Percentiles rank a stretch among this genome's conserved stretches.
These are phyloP conservation scores for Stenopsyche tienmushanensis DNA, from an alignment of 1,140 invertebrate genomes.

Conservation along the genomic window DNA sequence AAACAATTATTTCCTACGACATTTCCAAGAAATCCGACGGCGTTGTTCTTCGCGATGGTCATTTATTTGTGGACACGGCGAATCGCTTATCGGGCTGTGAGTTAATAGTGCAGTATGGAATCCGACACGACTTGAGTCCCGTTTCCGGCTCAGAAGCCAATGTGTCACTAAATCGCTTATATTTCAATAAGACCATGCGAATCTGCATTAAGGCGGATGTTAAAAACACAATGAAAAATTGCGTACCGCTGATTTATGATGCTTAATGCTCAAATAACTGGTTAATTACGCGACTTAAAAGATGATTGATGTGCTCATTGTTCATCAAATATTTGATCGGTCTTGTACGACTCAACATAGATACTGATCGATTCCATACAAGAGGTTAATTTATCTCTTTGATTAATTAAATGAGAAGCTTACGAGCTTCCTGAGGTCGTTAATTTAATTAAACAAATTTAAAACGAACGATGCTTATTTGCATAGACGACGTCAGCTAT, in stretches of 20 bases:
- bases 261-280: background rate
- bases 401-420: conserved; percentile 3
- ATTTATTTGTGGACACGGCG: conserved; percentile 7
- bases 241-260: conserved; percentile 10
- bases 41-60: conserved; percentile 10
- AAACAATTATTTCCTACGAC: too few species aligned
- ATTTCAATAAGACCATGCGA: background rate
- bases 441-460: background rate
- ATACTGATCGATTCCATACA: background rate
- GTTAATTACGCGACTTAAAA: conserved; percentile 15
- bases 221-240: background rate
- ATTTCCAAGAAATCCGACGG: too few species aligned
- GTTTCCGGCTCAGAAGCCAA: conserved; percentile 11
- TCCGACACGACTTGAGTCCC: conserved; percentile 9
- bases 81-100: conserved; percentile 9
- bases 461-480: too few species aligned
- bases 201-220: background rate
- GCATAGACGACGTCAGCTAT: too few species aligned
- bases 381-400: conserved; percentile 11
- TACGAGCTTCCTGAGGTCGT: background rate
- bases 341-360: background rate
- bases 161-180: conserved; percentile 14
- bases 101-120: conserved; percentile 3
- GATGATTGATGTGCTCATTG: conserved; percentile 26
- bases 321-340: conserved; percentile 14